Conservation (phyloP, 2,888 invertebrate species). For the Brenthis daphne region DNA sequence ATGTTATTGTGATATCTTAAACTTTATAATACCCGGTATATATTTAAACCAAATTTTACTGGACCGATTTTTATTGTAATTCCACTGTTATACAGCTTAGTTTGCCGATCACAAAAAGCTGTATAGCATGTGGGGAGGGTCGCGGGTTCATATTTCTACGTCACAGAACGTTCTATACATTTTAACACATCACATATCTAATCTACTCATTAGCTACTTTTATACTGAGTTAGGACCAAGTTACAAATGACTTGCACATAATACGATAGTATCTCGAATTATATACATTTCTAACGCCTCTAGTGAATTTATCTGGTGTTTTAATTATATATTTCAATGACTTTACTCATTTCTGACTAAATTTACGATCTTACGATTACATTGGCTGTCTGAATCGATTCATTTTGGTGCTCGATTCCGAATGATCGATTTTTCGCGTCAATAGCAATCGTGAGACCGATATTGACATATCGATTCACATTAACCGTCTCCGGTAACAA, state of each 20-base stretch:
- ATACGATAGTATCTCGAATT: slow-evolving; percentile 24
- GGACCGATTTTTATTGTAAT: slow-evolving; percentile 9
- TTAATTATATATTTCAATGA: slow-evolving; percentile 14
- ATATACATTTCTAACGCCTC: slow-evolving; percentile 26
- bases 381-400: neutral
- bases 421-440: slow-evolving; percentile 11
- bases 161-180: slow-evolving; percentile 52
- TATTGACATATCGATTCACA: slow-evolving; percentile 9
- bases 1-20: slow-evolving; percentile 43
- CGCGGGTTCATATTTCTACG: slow-evolving; percentile 43
- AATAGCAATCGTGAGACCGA: slow-evolving; percentile 1
- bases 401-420: neutral
- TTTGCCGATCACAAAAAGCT: slow-evolving; percentile 17
- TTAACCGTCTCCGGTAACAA: slow-evolving; percentile 8
- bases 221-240: slow-evolving; percentile 75
- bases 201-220: slow-evolving; percentile 73
- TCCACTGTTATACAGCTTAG: neutral
- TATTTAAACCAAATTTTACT: slow-evolving; percentile 3
- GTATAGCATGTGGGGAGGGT: neutral
- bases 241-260: slow-evolving; percentile 38
- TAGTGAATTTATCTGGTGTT: slow-evolving; percentile 21
- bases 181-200: slow-evolving; percentile 77
- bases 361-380: neutral
- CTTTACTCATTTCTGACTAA: slow-evolving; percentile 8
- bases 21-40: neutral